Evolutionary conservation across 1,140 invertebrate species (phyloP), one percentile per base, ranked within the genome.

Genomic region (Drosophila ercepeae): DNA sequence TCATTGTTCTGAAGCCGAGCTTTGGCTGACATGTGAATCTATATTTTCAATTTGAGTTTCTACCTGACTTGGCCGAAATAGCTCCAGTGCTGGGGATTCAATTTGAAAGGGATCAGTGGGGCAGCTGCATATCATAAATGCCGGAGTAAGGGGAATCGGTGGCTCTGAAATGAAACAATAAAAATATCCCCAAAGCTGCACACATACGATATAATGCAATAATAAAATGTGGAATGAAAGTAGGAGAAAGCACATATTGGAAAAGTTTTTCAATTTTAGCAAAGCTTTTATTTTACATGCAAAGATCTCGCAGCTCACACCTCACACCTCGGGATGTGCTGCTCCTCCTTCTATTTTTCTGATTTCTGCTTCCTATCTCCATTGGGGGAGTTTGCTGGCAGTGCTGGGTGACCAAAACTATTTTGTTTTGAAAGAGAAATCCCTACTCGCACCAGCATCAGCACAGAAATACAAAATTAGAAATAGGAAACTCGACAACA

Each of bases 191-290:
- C 44, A 46, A 55, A 46, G 45, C 36, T 81, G 48, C 54, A 79
- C 68, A 11, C 19, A 63, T 13, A 29, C 57, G 57, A 68, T 75
- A 50, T 59, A 60, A 45, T 61, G 49, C 59, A 74, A 74, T 74
- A 72, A 72, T 73, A 72, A 72, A 72, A 72, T 51, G 65, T 49
- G 36, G 34, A 61, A 48, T 25, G 39, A 57, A 54, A 63, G 54
- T 39, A 65, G 73, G 64, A 65, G 73, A 82, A 77, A 82, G 73
- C 71, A 70, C 63, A 88, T 86, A 86, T 86, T 86, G 82, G 75
- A 86, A 86, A 86, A 86, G 69, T 86, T 86, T 86, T 86, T 86
- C 82, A 86, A 86, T 86, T 86, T 86, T 59, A 88, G 64, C 63
- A 51, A 82, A 88, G 82, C 82, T 82, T 86, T 86, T 86, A 86